Evolutionary conservation across 1,140 invertebrate genomes (phyloP).

Genomic region (Neotoxoptera formosana): DNA sequence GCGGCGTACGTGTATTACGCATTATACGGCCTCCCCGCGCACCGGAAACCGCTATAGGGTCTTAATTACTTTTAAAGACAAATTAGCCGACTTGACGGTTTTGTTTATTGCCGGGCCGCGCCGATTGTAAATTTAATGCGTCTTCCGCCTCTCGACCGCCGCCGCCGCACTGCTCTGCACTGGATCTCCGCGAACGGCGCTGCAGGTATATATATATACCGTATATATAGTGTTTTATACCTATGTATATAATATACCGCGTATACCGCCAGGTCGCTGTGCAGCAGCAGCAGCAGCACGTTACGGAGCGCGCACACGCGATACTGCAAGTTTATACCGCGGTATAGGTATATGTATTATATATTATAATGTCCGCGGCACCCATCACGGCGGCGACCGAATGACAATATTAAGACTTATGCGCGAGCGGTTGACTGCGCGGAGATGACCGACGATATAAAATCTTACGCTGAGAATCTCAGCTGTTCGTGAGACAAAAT

Average conservation of each 20-base stretch:
- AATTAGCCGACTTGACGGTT: conserved; percentile 56
- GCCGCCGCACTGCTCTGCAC: background rate
- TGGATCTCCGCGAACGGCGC: background rate
- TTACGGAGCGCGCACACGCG: background rate
- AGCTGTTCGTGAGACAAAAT: background rate
- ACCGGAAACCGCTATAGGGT: background rate
- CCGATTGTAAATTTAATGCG: conserved; percentile 55
- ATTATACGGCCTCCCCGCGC: background rate
- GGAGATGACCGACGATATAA: background rate
- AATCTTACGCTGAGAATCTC: background rate
- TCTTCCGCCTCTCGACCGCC: conserved; percentile 39
- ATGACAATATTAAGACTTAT: background rate
- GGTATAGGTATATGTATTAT: background rate
- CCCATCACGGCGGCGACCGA: background rate
- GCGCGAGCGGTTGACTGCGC: background rate
- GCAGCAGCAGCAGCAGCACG: too few species aligned
- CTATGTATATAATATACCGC: background rate
- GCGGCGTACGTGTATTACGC: background rate
- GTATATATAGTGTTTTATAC: background rate
- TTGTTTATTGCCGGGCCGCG: conserved; percentile 54
- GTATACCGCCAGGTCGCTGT: background rate
- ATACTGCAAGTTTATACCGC: background rate
- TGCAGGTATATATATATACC: background rate
- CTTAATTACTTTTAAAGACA: conserved; percentile 58
- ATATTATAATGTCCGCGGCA: background rate